Percentiles rank a stretch among this genome's conserved stretches.
Evolutionary conservation across 2,888 invertebrate species (phyloP).

Genomic region (Hylaea fasciaria): DNA sequence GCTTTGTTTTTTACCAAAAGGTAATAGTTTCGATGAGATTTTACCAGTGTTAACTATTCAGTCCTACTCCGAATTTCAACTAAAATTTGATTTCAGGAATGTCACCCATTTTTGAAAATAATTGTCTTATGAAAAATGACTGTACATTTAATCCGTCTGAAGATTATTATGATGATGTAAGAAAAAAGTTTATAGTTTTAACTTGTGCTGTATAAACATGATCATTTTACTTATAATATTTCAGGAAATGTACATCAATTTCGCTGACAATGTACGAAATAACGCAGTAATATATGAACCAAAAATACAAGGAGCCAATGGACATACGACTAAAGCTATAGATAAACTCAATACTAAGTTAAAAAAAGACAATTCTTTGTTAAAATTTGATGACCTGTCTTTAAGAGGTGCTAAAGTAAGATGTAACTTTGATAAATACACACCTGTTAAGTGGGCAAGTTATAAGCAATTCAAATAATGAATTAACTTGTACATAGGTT

Average conservation of each 20-base stretch:
- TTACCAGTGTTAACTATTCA: not conserved
- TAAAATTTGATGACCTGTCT: slow-evolving; percentile 64
- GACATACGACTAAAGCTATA: slow-evolving; percentile 54
- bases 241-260: slow-evolving; percentile 72
- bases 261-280: slow-evolving; percentile 76
- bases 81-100: slow-evolving; percentile 63
- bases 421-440: not conserved
- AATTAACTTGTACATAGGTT: slow-evolving; percentile 62
- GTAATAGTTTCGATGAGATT: slow-evolving; percentile 50
- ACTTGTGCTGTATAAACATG: not conserved
- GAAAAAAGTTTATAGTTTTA: slow-evolving; percentile 29
- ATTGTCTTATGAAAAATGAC: slow-evolving; percentile 51
- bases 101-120: slow-evolving; percentile 81
- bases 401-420: slow-evolving; percentile 65
- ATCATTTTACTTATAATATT: slow-evolving; percentile 37
- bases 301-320: slow-evolving; percentile 57
- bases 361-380: slow-evolving; percentile 58
- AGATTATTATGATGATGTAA: slow-evolving; percentile 71
- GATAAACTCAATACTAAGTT: slow-evolving; percentile 60
- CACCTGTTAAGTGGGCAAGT: not conserved
- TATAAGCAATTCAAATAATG: not conserved
- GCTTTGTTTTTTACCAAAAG: slow-evolving; percentile 84
- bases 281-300: slow-evolving; percentile 74
- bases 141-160: slow-evolving; percentile 49
- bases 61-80: not conserved